phyloP scores from a whole-genome alignment of 1,140 invertebrate species.

The Apis mellifera region DNA sequence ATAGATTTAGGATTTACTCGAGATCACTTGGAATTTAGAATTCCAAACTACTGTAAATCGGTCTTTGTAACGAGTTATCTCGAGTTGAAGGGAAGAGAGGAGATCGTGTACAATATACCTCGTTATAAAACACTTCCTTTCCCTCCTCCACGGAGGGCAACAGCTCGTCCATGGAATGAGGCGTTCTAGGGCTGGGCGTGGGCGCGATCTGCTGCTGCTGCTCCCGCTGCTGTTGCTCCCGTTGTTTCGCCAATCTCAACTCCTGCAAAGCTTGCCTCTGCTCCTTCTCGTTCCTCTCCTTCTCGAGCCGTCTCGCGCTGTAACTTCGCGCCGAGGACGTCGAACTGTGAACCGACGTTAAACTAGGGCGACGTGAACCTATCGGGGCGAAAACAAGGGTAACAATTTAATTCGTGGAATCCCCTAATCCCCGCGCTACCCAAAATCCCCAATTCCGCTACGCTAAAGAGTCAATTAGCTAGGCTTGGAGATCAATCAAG shows the following conservation, averaged over 20 bases:
- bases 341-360: conserved; percentile 90
- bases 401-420: neutral
- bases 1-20: no score
- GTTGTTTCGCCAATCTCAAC: conserved; percentile 84
- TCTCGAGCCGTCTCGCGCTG: conserved; percentile 88
- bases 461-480: conserved; percentile 33
- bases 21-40: no score
- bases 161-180: conserved; percentile 89
- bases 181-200: conserved; percentile 88
- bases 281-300: conserved; percentile 89
- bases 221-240: conserved; percentile 63
- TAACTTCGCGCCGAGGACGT: conserved; percentile 90
- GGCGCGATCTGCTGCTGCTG: conserved; percentile 83
- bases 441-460: conserved; percentile 3
- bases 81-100: no score
- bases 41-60: no score
- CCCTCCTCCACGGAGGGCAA: conserved; percentile 88
- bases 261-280: conserved; percentile 87
- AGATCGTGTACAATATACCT: conserved; percentile 63
- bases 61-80: no score
- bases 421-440: no score
- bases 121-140: conserved; percentile 83
- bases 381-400: conserved; percentile 42
- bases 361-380: conserved; percentile 92
- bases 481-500: conserved; percentile 16